Base-by-base conservation (phyloP, 2,797 vertebrate genomes). In the Ptychobarbus kaznakovi region DNA sequence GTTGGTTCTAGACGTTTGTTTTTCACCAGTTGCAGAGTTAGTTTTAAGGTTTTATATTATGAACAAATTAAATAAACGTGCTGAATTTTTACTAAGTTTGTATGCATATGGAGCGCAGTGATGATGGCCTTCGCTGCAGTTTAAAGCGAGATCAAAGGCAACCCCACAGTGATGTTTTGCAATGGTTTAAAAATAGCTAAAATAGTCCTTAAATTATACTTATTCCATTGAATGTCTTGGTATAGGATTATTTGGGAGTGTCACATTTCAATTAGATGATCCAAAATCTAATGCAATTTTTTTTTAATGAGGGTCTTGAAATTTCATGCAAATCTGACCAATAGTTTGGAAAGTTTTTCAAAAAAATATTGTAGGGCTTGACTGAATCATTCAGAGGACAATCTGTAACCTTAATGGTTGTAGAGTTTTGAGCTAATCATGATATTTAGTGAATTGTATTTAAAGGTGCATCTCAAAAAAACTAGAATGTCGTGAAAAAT, bases 41-140 rank as follows among this genome's bases (percentile, higher is more conserved):
- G 4, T 83, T 76, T 76, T 76, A 42, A 53, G 13, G 35, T 83
- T 68, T 83, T 76, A 66, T 35, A 15, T 68, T 25, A n/a, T 66
- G 10, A 75, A 65, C 28, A 63, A 63, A 61, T 61, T 9, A 58
- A 79, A 70, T 82, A 83, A 76, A 83, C 65, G 13, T 65, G 25
- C 28, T 49, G 8, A 63, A n/a, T 83, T 65, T 83, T 66, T 8
- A 51, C 6, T 18, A 75, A 38, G 3, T 38, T n/a, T 76, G 74
- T 38, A 22, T 75, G 28, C 18, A 9, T 40, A 13, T 25, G 12
- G 32, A 25, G 20, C 0, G 3, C 51, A 3, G 51, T 25, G 35
- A n/a, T n/a, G 20, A 77, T 16, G 20, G 3, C 9, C 9, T 75
- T 51, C 4, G 20, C 4, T 61, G 75, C 32, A 1, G 49, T 13